A percentile compares a stretch with the other conserved stretches of the same genome.
phyloP scores from a whole-genome alignment of 2,113 vertebrate genomes.

The Bombycilla garrulus region DNA sequence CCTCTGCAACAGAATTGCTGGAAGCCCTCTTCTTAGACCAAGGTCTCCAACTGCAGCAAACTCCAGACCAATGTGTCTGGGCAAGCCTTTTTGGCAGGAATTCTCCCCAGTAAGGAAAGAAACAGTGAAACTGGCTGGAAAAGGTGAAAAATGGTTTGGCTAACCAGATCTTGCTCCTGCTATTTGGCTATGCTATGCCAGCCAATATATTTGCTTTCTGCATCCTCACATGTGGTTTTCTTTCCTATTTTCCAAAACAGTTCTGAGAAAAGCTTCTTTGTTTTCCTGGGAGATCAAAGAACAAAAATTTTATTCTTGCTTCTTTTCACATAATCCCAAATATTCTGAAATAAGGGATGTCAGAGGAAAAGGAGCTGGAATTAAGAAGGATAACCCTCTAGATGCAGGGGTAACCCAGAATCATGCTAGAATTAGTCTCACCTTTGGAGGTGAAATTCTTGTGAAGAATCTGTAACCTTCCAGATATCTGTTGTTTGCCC shows the following conservation, averaged over 20 bases:
- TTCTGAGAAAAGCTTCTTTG: slow-evolving; percentile 1
- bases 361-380: neutral
- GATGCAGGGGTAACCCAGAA: neutral
- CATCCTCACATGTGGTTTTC: neutral
- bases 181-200: neutral
- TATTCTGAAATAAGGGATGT: neutral
- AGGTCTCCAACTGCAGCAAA: neutral
- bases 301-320: neutral
- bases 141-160: slow-evolving; percentile 35
- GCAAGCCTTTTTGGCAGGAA: neutral
- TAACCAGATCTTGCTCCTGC: neutral
- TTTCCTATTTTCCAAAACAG: neutral
- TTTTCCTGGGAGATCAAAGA: neutral
- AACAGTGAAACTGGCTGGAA: slow-evolving; percentile 5
- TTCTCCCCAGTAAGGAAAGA: neutral
- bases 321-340: neutral
- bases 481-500: neutral
- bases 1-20: neutral
- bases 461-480: neutral
- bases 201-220: neutral
- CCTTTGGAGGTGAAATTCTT: neutral
- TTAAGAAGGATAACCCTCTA: neutral
- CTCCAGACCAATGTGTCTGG: neutral
- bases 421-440: neutral
- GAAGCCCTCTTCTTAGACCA: neutral